A percentile compares a stretch with the other conserved stretches of the same genome.
phyloP scores from a whole-genome alignment of 2,888 invertebrate genomes.

The Lithosia quadra region DNA sequence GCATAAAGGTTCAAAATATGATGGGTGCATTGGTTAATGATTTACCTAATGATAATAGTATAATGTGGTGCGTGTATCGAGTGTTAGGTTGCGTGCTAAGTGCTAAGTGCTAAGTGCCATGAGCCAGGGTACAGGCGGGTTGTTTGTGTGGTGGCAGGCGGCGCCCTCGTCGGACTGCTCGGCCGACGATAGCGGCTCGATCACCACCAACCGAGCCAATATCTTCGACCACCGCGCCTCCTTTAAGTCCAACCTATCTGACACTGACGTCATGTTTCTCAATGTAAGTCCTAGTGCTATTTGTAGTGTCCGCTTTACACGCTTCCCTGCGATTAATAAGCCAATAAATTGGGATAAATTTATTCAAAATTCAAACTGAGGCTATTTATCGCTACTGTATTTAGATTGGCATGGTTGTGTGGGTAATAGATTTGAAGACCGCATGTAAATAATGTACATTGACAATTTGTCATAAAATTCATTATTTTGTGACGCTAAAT shows the following conservation, averaged over 20 bases:
- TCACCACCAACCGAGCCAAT: conserved; percentile 92
- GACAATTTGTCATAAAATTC: background rate
- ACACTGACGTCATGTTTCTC: conserved; percentile 96
- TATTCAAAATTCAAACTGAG: conserved; percentile 27
- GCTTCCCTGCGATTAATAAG: conserved; percentile 51
- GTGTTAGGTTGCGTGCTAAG: conserved; percentile 24
- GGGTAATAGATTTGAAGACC: conserved; percentile 16
- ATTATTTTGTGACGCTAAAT: background rate
- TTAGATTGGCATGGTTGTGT: conserved; percentile 47
- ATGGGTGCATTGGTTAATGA: background rate
- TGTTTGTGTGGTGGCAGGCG: conserved; percentile 83
- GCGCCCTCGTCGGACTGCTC: conserved; percentile 89
- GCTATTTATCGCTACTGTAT: conserved; percentile 42
- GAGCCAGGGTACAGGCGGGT: conserved; percentile 46
- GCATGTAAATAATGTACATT: background rate
- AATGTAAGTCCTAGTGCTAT: conserved; percentile 90
- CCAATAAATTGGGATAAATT: conserved; percentile 46
- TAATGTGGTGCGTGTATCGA: conserved; percentile 6
- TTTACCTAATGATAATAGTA: background rate
- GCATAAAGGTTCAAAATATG: conserved; percentile 2
- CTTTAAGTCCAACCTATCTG: conserved; percentile 97
- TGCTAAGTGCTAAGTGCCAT: conserved; percentile 36
- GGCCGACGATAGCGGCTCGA: conserved; percentile 91
- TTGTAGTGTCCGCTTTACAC: conserved; percentile 55
- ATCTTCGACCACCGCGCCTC: conserved; percentile 92